Conservation (phyloP, 2,113 vertebrate species). For the Otus sunia region DNA sequence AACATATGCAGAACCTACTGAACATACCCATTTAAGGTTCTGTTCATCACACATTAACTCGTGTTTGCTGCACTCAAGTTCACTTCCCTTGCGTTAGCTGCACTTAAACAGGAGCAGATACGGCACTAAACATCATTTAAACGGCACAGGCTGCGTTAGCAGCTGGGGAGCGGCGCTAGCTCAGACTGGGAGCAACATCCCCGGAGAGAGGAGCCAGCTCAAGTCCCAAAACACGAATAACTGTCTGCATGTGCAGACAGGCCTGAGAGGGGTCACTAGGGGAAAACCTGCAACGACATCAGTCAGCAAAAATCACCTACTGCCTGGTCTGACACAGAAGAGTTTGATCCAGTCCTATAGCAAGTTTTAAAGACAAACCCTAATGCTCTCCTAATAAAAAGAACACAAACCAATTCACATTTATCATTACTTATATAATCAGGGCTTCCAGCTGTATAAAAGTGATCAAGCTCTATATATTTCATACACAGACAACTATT, state of each 20-base stretch:
- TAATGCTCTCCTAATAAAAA: neutral
- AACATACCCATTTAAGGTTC: neutral
- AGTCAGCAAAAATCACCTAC: neutral
- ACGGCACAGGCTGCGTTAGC: neutral
- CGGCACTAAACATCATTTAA: neutral
- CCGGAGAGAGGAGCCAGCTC: neutral
- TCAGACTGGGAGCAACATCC: neutral
- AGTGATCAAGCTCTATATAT: neutral
- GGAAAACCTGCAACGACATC: neutral
- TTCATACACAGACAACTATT: neutral
- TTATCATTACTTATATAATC: neutral
- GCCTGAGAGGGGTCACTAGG: rapidly evolving
- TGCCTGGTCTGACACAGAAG: neutral
- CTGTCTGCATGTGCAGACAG: neutral
- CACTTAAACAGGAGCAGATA: neutral
- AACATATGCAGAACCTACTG: neutral
- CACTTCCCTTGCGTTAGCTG: neutral
- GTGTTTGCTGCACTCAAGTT: neutral
- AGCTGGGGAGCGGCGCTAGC: neutral
- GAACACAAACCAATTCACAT: neutral
- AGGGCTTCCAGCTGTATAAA: neutral
- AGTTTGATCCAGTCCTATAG: neutral
- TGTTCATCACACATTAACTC: neutral
- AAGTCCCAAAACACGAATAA: neutral
- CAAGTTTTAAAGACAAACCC: neutral